Percentiles rank a stretch among this genome's conserved stretches.
Evolutionary conservation across 2,797 vertebrate genomes (phyloP).

Genomic region (Calcarius lapponicus): DNA sequence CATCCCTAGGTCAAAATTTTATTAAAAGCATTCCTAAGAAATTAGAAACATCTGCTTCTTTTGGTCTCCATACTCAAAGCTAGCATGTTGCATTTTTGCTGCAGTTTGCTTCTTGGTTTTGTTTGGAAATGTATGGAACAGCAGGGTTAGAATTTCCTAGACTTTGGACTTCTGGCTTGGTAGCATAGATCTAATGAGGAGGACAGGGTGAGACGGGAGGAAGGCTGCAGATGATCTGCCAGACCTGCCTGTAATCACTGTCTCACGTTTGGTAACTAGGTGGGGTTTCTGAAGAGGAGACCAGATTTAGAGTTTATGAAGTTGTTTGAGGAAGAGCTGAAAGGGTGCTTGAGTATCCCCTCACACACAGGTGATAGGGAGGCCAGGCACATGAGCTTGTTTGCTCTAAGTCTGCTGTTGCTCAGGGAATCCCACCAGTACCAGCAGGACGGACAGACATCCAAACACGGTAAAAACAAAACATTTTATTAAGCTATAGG

Average conservation of each 20-base stretch:
- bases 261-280: not conserved
- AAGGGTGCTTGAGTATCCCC: not conserved
- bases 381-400: not conserved
- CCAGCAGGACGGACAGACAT: not conserved
- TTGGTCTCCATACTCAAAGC: not conserved
- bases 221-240: not conserved
- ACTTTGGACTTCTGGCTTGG: not conserved
- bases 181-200: not conserved
- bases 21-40: conserved; percentile 45
- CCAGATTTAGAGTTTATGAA: not conserved
- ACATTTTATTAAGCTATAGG: not conserved
- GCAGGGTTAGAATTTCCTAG: not conserved
- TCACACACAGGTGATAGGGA: not conserved
- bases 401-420: not conserved
- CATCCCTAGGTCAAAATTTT: conserved; percentile 33
- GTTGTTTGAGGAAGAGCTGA: not conserved
- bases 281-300: not conserved
- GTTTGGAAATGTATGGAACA: not conserved
- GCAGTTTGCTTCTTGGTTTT: not conserved
- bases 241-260: not conserved
- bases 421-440: not conserved
- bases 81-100: not conserved
- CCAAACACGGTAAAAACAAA: not conserved
- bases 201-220: not conserved
- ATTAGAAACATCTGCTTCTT: not conserved